Conservation (phyloP, 2,888 invertebrate species). For the Drosophila parthenogenetica region DNA sequence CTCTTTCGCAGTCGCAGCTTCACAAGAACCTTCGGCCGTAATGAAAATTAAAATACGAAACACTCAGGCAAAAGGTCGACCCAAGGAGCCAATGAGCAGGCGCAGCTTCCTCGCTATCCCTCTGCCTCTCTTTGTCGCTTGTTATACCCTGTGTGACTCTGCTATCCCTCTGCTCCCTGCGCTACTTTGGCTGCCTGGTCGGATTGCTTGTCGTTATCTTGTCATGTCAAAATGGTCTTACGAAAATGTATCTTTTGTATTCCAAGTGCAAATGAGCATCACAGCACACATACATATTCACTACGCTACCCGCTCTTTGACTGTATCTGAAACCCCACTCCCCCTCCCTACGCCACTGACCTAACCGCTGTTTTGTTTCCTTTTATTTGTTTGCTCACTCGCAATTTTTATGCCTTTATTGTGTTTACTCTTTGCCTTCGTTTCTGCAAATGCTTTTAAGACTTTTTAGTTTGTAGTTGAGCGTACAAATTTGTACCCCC, state of each 20-base stretch:
- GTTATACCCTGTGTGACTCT: neutral
- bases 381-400: constrained; percentile 80
- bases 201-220: constrained; percentile 83
- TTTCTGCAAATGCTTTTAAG: constrained; percentile 81
- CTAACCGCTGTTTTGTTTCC: constrained; percentile 52
- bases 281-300: constrained; percentile 56
- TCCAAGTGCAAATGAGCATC: constrained; percentile 82
- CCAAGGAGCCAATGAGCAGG: constrained; percentile 72
- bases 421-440: constrained; percentile 77
- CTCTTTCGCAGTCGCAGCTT: constrained; percentile 56
- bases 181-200: constrained; percentile 25
- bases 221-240: constrained; percentile 83
- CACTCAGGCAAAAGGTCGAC: constrained; percentile 73
- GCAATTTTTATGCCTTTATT: constrained; percentile 81
- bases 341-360: constrained; percentile 6
- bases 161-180: neutral
- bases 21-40: constrained; percentile 77
- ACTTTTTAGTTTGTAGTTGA: constrained; percentile 78
- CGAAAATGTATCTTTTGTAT: constrained; percentile 82
- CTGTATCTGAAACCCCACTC: neutral
- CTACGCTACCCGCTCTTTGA: constrained; percentile 9
- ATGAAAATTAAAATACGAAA: constrained; percentile 81
- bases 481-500: constrained; percentile 73
- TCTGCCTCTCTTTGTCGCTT: constrained; percentile 2
- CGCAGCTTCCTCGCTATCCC: constrained; percentile 35